Percentiles rank a stretch among this genome's conserved stretches.
phyloP scores from a whole-genome alignment of 2,113 vertebrate genomes.

The Corythoichthys intestinalis region DNA sequence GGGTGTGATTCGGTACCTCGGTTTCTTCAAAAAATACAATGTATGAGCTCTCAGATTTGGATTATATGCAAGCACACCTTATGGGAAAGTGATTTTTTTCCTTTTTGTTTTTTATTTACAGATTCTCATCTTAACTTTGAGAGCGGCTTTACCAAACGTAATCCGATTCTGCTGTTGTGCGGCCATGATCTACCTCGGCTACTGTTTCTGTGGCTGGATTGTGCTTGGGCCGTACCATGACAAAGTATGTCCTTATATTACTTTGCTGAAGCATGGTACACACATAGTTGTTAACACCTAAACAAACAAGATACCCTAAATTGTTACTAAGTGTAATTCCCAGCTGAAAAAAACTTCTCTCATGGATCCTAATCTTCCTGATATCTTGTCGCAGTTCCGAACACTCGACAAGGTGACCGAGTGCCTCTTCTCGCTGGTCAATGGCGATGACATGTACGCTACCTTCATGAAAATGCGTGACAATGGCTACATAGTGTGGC shows the following conservation, averaged over 20 bases:
- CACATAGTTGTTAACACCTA: not conserved
- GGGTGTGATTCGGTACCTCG: constrained; percentile 88
- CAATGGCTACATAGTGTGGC: constrained; percentile 87
- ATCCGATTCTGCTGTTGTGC: constrained; percentile 91
- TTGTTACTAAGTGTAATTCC: too few relatives aligned
- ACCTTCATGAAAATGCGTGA: constrained; percentile 86
- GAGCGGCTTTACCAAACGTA: constrained; percentile 84
- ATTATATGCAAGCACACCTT: not conserved
- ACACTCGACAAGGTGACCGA: constrained; percentile 85
- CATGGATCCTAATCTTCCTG: not conserved
- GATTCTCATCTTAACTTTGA: constrained; percentile 75
- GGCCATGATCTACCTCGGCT: constrained; percentile 92
- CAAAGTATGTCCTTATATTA: constrained; percentile 72
- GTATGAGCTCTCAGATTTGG: constrained; percentile 68
- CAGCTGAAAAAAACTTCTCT: not conserved
- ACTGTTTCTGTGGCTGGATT: constrained; percentile 97
- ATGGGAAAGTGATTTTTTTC: constrained; percentile 20
- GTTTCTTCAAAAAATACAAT: constrained; percentile 95
- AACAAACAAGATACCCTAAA: too few relatives aligned
- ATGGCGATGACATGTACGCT: constrained; percentile 90
- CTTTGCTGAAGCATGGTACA: not conserved
- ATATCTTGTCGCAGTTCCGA: constrained; percentile 76
- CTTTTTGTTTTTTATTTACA: constrained; percentile 3
- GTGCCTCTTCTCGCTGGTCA: constrained; percentile 92
- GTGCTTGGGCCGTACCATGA: constrained; percentile 91